Conservation (phyloP, 2,888 invertebrate species). For the Cataglyphis altisquamis region DNA sequence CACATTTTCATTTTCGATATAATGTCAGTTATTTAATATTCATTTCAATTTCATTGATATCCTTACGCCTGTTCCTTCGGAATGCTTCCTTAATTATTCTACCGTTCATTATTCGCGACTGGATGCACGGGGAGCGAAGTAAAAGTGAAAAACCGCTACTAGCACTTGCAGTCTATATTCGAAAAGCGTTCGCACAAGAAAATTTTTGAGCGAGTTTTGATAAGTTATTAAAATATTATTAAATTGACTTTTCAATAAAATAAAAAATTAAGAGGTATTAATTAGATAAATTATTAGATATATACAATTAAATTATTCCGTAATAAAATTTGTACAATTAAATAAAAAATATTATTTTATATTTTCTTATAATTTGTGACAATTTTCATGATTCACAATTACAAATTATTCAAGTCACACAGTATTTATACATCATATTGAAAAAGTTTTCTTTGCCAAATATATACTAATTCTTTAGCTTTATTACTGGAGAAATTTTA, state of each 20-base stretch:
- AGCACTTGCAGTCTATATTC: constrained; percentile 26
- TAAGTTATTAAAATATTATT: background rate
- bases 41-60: constrained; percentile 42
- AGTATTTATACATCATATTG: background rate
- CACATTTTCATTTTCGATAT: constrained; percentile 31
- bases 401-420: background rate
- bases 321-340: background rate
- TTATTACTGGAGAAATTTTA: background rate
- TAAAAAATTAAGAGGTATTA: background rate
- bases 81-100: constrained; percentile 70
- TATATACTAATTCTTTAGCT: background rate
- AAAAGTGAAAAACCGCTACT: constrained; percentile 50
- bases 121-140: constrained; percentile 43
- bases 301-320: background rate
- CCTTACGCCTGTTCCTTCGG: constrained; percentile 1
- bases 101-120: constrained; percentile 66
- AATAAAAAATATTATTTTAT: background rate
- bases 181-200: background rate
- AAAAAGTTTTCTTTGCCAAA: background rate
- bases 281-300: background rate
- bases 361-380: background rate
- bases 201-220: background rate
- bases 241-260: background rate
- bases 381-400: background rate
- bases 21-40: constrained; percentile 26